phyloP scores from a whole-genome alignment of 1,140 invertebrate species.

The Drosophila bifasciata region DNA sequence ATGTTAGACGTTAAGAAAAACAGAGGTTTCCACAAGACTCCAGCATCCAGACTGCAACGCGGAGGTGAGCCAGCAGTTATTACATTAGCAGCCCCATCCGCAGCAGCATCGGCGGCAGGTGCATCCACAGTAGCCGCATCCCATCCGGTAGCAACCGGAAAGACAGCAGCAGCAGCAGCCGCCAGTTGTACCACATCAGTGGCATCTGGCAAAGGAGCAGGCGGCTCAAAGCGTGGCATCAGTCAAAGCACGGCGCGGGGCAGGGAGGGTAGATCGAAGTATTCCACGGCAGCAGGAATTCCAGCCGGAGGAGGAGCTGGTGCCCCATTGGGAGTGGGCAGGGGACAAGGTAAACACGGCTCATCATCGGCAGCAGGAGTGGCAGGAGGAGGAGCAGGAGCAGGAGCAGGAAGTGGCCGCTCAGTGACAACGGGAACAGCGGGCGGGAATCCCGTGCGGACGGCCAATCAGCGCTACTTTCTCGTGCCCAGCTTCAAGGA shows the following conservation, averaged over 20 bases:
- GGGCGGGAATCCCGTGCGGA: slow-evolving; percentile 63
- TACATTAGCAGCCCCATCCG: slow-evolving; percentile 10
- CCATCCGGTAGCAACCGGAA: slow-evolving; percentile 1
- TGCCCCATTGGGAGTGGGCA: slow-evolving; percentile 14
- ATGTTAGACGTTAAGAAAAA: slow-evolving; percentile 79
- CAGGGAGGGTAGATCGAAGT: too few species aligned
- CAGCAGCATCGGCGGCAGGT: not conserved
- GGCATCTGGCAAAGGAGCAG: slow-evolving; percentile 3
- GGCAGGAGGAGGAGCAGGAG: slow-evolving; percentile 1
- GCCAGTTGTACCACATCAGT: slow-evolving; percentile 2
- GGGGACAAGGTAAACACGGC: slow-evolving; percentile 32
- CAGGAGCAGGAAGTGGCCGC: not conserved
- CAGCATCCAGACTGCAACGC: slow-evolving; percentile 63
- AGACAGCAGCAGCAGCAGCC: slow-evolving; percentile 14
- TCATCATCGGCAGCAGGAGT: not conserved
- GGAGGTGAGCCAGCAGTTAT: slow-evolving; percentile 9
- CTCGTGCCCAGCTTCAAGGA: slow-evolving; percentile 72
- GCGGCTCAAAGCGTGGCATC: not conserved
- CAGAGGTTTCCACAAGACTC: slow-evolving; percentile 77
- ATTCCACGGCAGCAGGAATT: not conserved
- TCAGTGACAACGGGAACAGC: not conserved
- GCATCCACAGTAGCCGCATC: not conserved
- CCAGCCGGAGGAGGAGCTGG: not conserved
- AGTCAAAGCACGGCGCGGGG: not conserved
- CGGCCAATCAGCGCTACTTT: slow-evolving; percentile 76